phyloP scores from a whole-genome alignment of 2,113 vertebrate genomes.

The Protobothrops mucrosquamatus region DNA sequence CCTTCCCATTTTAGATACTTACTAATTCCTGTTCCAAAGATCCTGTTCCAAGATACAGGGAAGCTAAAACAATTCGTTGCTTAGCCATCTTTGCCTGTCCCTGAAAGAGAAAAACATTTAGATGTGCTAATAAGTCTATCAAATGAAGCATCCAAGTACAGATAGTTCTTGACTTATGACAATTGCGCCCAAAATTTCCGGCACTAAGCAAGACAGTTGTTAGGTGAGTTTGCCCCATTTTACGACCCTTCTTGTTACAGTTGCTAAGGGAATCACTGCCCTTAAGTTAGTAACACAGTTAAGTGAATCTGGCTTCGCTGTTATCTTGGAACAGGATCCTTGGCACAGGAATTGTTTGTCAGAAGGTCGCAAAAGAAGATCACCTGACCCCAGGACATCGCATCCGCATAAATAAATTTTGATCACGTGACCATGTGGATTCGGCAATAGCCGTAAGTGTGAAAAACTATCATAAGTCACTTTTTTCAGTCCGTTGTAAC shows the following conservation, averaged over 20 bases:
- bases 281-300: neutral
- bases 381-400: neutral
- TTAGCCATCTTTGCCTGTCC: conserved; percentile 83
- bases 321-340: too few species aligned
- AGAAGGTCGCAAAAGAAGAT: neutral
- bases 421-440: neutral
- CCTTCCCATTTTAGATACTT: conserved; percentile 47
- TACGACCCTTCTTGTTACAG: neutral
- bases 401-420: neutral
- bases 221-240: neutral
- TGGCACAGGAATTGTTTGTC: too few species aligned
- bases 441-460: neutral
- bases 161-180: neutral
- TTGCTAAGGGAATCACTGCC: neutral
- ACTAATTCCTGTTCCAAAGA: conserved; percentile 93
- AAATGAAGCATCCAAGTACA: neutral
- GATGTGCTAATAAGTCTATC: neutral
- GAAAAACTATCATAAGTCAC: neutral
- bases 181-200: neutral
- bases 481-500: neutral
- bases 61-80: conserved; percentile 92
- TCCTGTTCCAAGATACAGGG: conserved; percentile 91
- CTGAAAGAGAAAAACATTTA: conserved; percentile 62
- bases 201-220: neutral
- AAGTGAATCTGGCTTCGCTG: neutral